Base-by-base conservation (phyloP, 1,140 invertebrate species). In the Solen grandis region DNA sequence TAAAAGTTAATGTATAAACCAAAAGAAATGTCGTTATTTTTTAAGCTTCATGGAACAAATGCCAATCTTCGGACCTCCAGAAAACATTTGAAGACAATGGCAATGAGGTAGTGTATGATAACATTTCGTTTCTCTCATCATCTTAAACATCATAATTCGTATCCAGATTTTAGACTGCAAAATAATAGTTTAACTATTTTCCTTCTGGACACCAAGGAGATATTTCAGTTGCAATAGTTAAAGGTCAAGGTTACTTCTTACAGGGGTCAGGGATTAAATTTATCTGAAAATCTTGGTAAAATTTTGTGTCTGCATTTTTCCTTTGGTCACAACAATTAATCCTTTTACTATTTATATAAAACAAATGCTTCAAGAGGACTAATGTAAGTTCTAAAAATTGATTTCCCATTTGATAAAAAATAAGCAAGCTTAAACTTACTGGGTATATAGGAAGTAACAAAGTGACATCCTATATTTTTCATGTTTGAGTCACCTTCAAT, bases 71-170 rank as follows among this genome's bases (percentile, higher is more conserved):
- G 92, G 33, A 93, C 91, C 87, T 94, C 94, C 74, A 91, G 92
- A 78, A 94, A 92, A 86, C 94, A 95, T 68, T 87, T 96, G 55
- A 93, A 93, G 77, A 88, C 92, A 35, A 95, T 96, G 93, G 94
- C 93, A 83, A 88, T 92, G 68, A 93, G 93, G 91, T 92, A 85
- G 81, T 84, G 27, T 27, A 33, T 14, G 33, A 33, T 27, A 25
- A 2, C 33, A 66, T 13, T 38, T 46, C 19, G 8, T 46, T 8
- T 46, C 41, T 46, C 41, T 46, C 19, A 10, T 46, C 41, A 10
- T 8, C 8, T 46, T 46, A 46, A 46, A 46, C 41, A 46, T 8
- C 8, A 46, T 46, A 10, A 46, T 10, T 46, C 19, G 8, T 19
- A 19, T 8, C 19, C 41, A 10, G 41, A 10, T n/a, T n/a, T n/a